Percentiles rank a stretch among this genome's conserved stretches.
Evolutionary conservation across 2,888 invertebrate species (phyloP).

Genomic region (Pterobdella sp.): DNA sequence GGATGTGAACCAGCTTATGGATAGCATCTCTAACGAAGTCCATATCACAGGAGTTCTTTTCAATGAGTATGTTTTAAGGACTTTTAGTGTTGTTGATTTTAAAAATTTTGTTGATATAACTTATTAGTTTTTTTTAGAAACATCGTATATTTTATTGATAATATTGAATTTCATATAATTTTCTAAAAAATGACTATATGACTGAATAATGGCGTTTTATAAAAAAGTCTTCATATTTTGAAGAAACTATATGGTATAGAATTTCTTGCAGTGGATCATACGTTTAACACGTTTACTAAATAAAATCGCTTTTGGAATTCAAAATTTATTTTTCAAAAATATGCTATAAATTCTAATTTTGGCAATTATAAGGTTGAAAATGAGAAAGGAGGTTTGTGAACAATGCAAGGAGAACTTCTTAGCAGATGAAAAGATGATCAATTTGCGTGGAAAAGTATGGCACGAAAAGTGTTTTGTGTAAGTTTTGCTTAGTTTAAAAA

Average conservation of each 20-base stretch:
- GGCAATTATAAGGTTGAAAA: constrained; percentile 4
- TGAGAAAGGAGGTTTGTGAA: constrained; percentile 69
- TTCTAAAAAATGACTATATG: too few species aligned
- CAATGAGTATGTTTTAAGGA: constrained; percentile 9
- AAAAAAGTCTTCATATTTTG: too few species aligned
- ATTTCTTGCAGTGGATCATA: too few species aligned
- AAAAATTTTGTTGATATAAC: too few species aligned
- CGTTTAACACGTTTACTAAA: too few species aligned
- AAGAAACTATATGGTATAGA: too few species aligned
- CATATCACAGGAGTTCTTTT: not conserved
- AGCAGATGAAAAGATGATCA: constrained; percentile 92
- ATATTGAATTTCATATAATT: too few species aligned
- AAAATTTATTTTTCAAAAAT: not conserved
- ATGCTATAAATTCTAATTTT: not conserved
- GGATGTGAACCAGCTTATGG: not conserved
- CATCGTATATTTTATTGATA: too few species aligned
- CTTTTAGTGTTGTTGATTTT: too few species aligned
- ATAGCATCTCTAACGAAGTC: not conserved
- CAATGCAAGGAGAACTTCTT: constrained; percentile 93
- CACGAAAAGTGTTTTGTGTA: constrained; percentile 98
- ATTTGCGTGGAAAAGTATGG: constrained; percentile 95
- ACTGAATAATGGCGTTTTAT: too few species aligned
- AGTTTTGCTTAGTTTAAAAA: constrained; percentile 41
- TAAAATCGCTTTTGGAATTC: not conserved
- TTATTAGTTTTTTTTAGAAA: too few species aligned